phyloP scores from a whole-genome alignment of 2,888 invertebrate species.

The Sarcophaga carnaria region DNA sequence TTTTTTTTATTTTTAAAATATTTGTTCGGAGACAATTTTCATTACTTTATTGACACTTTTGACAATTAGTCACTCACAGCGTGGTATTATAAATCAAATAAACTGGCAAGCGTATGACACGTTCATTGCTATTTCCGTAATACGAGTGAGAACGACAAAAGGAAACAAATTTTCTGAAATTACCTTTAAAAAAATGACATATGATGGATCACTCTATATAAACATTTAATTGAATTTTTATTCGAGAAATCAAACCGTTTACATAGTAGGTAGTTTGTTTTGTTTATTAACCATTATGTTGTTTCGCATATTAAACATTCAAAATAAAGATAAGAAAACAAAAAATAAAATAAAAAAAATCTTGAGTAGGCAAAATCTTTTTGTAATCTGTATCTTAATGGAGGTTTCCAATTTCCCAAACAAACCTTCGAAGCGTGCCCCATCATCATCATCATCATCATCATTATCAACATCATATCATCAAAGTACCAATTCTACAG shows the following conservation, averaged over 20 bases:
- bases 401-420: slow-evolving; percentile 63
- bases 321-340: slow-evolving; percentile 22
- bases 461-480: slow-evolving; percentile 65
- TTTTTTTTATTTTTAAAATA: background rate
- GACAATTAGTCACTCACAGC: background rate
- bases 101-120: too few species aligned
- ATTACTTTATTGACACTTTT: background rate
- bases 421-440: slow-evolving; percentile 75
- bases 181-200: too few species aligned
- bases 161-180: too few species aligned
- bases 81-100: too few species aligned
- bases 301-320: slow-evolving; percentile 74
- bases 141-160: too few species aligned
- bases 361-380: slow-evolving; percentile 73
- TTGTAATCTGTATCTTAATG: slow-evolving; percentile 77
- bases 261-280: background rate
- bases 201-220: background rate
- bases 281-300: slow-evolving; percentile 52
- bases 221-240: background rate
- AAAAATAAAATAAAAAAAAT: slow-evolving; percentile 66
- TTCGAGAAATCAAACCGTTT: slow-evolving; percentile 7
- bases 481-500: background rate
- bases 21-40: background rate
- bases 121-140: too few species aligned
- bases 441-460: slow-evolving; percentile 67